Evolutionary conservation across 1,140 invertebrate species (phyloP).

Genomic region (Asbolus verrucosus): DNA sequence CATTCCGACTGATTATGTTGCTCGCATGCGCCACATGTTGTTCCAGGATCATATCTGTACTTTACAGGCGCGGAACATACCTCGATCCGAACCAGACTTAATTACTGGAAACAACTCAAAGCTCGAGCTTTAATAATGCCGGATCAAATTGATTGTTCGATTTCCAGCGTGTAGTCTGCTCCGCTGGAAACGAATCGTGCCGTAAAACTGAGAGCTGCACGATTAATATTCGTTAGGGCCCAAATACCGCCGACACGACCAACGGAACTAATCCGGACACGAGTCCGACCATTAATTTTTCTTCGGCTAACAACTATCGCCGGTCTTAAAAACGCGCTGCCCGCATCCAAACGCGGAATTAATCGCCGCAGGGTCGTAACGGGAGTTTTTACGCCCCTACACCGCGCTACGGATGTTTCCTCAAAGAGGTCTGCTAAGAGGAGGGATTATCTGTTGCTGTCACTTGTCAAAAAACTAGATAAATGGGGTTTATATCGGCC

Average conservation of each 20-base stretch:
- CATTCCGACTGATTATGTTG: too few species aligned
- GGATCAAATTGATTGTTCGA: conserved; percentile 43
- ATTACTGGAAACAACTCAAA: conserved; percentile 38
- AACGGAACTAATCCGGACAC: conserved; percentile 29
- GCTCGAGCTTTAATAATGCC: conserved; percentile 30
- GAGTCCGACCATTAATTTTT: conserved; percentile 33
- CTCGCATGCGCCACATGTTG: conserved; percentile 7
- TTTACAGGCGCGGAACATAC: too few species aligned
- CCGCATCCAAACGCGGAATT: conserved; percentile 3
- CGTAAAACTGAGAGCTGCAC: conserved; percentile 37
- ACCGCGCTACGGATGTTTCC: too few species aligned
- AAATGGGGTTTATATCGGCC: background rate
- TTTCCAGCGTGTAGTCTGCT: conserved; percentile 21
- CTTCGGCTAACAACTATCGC: conserved; percentile 24
- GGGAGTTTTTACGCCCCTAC: too few species aligned
- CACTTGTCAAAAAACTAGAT: background rate
- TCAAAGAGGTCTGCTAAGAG: background rate
- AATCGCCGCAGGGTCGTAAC: too few species aligned
- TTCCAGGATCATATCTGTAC: conserved; percentile 21
- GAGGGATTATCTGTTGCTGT: background rate
- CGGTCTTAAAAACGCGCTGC: conserved; percentile 4
- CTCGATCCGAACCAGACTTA: conserved; percentile 36
- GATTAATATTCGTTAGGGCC: conserved; percentile 42
- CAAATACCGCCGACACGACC: conserved; percentile 12
- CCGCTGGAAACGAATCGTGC: conserved; percentile 11